Conservation (phyloP, 2,113 vertebrate genomes). For the Manacus vitellinus region DNA sequence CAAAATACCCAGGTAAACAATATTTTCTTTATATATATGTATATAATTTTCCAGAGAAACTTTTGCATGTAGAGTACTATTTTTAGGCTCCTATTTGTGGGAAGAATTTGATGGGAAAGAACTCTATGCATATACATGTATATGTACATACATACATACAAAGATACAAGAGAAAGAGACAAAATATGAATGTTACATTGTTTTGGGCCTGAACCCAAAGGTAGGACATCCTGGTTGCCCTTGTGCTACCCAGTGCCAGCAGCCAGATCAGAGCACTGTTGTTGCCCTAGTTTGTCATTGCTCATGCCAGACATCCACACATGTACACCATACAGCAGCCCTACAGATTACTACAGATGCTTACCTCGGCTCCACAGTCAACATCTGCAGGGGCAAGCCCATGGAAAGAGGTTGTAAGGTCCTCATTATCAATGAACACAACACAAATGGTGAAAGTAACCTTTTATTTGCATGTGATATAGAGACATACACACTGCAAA, state of each 20-base stretch:
- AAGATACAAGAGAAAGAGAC: neutral
- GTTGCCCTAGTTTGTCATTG: neutral
- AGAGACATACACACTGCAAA: slow-evolving; percentile 69
- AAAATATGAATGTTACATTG: neutral
- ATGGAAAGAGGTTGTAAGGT: slow-evolving; percentile 66
- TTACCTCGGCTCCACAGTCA: slow-evolving; percentile 57
- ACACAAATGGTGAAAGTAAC: slow-evolving; percentile 77
- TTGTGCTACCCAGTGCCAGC: neutral
- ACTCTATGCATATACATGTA: neutral
- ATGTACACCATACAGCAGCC: slow-evolving; percentile 48
- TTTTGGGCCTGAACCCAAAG: neutral
- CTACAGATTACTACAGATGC: slow-evolving; percentile 46
- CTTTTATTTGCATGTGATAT: slow-evolving; percentile 74
- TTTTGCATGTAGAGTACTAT: neutral
- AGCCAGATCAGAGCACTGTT: neutral
- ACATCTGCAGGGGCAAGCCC: slow-evolving; percentile 67
- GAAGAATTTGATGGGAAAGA: neutral
- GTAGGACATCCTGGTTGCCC: neutral
- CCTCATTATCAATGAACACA: slow-evolving; percentile 74
- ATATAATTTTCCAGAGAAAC: neutral
- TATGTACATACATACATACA: neutral
- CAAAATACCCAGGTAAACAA: neutral
- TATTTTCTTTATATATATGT: neutral
- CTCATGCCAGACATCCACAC: slow-evolving; percentile 48
- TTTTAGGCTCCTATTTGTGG: neutral